Evolutionary conservation across 2,888 invertebrate genomes (phyloP), one percentile per base, ranked within the genome.

Genomic region (Sarcophaga carnaria): DNA sequence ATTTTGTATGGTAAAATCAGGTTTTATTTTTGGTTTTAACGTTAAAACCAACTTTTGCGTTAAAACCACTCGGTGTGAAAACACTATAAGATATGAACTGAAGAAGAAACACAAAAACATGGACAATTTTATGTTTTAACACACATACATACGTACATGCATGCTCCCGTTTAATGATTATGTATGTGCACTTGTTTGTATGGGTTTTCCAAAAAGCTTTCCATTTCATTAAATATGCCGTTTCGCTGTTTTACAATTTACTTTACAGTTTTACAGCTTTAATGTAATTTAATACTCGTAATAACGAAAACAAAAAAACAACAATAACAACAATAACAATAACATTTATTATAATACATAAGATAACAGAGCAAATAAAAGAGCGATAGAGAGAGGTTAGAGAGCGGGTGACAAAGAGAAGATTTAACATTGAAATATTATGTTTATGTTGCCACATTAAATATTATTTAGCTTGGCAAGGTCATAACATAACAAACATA

Each of bases 381-480:
- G 37, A 37, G 37, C 10, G 8, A 2, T 37, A 10, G 37, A 37
- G 37, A 37, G 37, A 37, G 37, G 10, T 2, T 6, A 37, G 2
- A 37, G 37, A 37, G 37, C 37, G 37, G 37, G 37, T 37, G 37
- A 14, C 11, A 67, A 20, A 76, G 62, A 71, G 81, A 74, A 85
- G 49, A 62, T 87, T 87, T 83, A 85, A 69, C 81, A 88, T 79
- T 83, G 83, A 80, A 83, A 78, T 80, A 74, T 71, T 67, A 69
- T 75, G 80, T 85, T 88, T 88, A 88, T 87, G 82, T 77, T 87
- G 86, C 69, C 62, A 71, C 84, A 83, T 83, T 71, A 83, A 54
- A 54, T 54, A 54, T 64, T 78, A 79, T 72, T 88, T 69, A 77
- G 67, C 37, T 0, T 14, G 54, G 67, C 88, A 87, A 88, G 88